A percentile compares a stretch with the other conserved stretches of the same genome.
Conservation (phyloP, 2,797 vertebrate genomes). For the Melanotaenia parkinsoni region DNA sequence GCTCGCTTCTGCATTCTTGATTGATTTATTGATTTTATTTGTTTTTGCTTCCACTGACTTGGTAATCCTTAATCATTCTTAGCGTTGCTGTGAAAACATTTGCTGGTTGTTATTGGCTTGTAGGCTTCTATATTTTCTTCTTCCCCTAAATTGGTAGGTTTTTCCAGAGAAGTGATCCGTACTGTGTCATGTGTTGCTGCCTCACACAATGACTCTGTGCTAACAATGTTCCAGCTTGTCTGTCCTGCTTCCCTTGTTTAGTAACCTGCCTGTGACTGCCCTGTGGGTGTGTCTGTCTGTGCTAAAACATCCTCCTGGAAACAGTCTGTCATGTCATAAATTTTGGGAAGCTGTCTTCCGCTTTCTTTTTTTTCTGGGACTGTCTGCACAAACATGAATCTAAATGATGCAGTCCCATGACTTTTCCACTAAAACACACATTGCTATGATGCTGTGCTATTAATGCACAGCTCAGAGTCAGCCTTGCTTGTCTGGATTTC, state of each 20-base stretch:
- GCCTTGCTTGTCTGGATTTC: conserved; percentile 50
- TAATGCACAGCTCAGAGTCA: conserved; percentile 60
- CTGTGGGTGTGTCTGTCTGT: conserved; percentile 27
- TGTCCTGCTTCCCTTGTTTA: conserved; percentile 32
- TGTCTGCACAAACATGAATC: conserved; percentile 17
- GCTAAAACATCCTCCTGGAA: conserved; percentile 48
- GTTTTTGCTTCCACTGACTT: not conserved
- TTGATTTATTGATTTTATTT: not conserved
- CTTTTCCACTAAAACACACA: conserved; percentile 62
- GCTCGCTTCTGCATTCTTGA: not conserved
- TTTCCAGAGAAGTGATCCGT: conserved; percentile 18
- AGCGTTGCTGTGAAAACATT: not conserved
- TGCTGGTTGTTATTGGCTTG: not conserved
- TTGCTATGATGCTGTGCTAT: conserved; percentile 64
- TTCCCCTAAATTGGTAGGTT: conserved; percentile 13
- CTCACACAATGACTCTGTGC: conserved; percentile 19
- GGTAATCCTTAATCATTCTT: not conserved
- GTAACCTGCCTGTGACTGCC: conserved; percentile 28
- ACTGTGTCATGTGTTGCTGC: conserved; percentile 37
- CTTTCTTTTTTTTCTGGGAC: conserved; percentile 24
- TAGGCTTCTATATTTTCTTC: conserved; percentile 24
- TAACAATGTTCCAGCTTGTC: conserved; percentile 42
- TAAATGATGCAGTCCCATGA: conserved; percentile 53
- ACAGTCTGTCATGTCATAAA: conserved; percentile 43
- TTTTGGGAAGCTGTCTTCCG: conserved; percentile 43